Conservation (phyloP, 2,113 vertebrate genomes). For the Peromyscus maniculatus region DNA sequence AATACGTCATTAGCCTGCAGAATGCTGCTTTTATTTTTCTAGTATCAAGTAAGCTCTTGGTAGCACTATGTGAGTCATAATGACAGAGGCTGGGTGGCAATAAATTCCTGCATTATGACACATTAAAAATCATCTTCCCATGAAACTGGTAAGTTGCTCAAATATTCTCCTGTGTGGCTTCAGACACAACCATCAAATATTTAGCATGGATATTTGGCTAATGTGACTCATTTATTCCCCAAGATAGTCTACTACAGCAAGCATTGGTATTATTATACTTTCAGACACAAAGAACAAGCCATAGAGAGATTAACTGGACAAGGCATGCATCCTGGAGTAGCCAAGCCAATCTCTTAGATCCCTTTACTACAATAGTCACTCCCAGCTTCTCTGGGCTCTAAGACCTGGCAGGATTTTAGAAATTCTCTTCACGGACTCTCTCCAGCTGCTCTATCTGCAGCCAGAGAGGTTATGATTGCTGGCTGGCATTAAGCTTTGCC, state of each 20-base stretch:
- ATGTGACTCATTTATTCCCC: slow-evolving; percentile 54
- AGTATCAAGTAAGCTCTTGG: slow-evolving; percentile 49
- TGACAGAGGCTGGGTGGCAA: slow-evolving; percentile 60
- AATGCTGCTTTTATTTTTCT: slow-evolving; percentile 52
- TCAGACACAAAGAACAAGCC: slow-evolving; percentile 28
- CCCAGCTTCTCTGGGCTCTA: slow-evolving; percentile 52
- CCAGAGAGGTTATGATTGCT: slow-evolving; percentile 59
- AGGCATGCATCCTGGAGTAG: slow-evolving; percentile 43
- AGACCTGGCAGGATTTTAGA: slow-evolving; percentile 58
- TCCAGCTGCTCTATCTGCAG: slow-evolving; percentile 68
- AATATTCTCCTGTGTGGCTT: slow-evolving; percentile 70
- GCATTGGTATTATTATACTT: slow-evolving; percentile 25
- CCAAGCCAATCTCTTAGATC: slow-evolving; percentile 56
- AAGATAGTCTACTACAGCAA: slow-evolving; percentile 63
- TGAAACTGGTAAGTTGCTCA: slow-evolving; percentile 68
- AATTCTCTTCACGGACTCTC: slow-evolving; percentile 62
- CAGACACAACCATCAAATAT: slow-evolving; percentile 78
- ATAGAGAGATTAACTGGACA: slow-evolving; percentile 63
- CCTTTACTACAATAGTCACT: slow-evolving; percentile 44
- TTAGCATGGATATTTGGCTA: slow-evolving; percentile 72
- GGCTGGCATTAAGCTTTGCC: slow-evolving; percentile 49
- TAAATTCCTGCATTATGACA: slow-evolving; percentile 74
- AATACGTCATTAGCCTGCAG: slow-evolving; percentile 69
- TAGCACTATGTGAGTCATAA: slow-evolving; percentile 68
- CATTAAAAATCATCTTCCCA: slow-evolving; percentile 57